Conservation (phyloP, 2,797 vertebrate genomes). For the Microcaecilia unicolor region DNA sequence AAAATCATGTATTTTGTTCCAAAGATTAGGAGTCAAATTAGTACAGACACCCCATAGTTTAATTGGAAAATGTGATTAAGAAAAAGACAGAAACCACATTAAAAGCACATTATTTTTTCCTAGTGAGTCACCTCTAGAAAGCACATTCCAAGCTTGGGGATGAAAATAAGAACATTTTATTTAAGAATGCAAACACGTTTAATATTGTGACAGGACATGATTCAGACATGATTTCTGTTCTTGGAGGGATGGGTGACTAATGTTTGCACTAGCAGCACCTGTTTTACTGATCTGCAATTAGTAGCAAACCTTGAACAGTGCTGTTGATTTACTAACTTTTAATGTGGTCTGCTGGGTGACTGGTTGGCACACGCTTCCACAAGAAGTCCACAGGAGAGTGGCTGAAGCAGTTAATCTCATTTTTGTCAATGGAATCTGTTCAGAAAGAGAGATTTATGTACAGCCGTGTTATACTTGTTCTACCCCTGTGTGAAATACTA, state of each 20-base stretch:
- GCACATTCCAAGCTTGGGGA: too few relatives aligned
- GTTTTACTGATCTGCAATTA: conserved; percentile 35
- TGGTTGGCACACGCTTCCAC: conserved; percentile 15
- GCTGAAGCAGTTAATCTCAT: conserved; percentile 35
- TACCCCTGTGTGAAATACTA: conserved; percentile 5
- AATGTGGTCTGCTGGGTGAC: conserved; percentile 26
- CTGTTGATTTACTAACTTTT: conserved; percentile 39
- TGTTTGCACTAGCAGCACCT: conserved; percentile 12
- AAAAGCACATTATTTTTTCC: too few relatives aligned
- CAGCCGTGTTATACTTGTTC: conserved; percentile 9
- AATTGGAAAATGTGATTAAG: too few relatives aligned
- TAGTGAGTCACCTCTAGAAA: too few relatives aligned
- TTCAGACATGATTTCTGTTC: too few relatives aligned
- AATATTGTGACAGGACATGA: too few relatives aligned
- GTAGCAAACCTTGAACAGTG: conserved; percentile 26
- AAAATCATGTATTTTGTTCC: too few relatives aligned
- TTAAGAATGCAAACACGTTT: too few relatives aligned
- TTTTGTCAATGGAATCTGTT: conserved; percentile 37
- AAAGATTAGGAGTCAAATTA: too few relatives aligned
- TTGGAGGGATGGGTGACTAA: conserved; percentile 12
- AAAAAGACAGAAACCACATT: too few relatives aligned
- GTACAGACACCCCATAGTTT: too few relatives aligned
- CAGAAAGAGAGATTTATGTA: conserved; percentile 32
- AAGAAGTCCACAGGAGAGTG: conserved; percentile 24
- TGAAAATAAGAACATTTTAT: too few relatives aligned